Conservation (phyloP, 2,113 vertebrate genomes). For the Chinchilla lanigera region DNA sequence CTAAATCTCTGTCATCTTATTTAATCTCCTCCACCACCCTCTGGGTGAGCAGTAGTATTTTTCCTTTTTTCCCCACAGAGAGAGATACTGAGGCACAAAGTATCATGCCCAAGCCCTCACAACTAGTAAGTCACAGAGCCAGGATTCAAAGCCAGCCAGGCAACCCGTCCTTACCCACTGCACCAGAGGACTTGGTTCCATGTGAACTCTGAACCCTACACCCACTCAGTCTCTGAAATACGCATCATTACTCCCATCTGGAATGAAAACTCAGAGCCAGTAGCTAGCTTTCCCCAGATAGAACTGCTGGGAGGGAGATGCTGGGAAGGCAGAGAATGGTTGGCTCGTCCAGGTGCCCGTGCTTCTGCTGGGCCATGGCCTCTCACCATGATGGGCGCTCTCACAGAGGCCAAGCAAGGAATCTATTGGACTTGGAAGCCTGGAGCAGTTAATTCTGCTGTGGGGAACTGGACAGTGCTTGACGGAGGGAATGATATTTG, state of each 20-base stretch:
- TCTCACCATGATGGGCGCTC: background rate
- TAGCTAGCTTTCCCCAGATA: conserved; percentile 45
- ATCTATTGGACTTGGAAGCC: background rate
- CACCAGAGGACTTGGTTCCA: background rate
- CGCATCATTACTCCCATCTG: background rate
- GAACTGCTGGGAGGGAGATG: background rate
- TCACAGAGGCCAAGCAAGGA: background rate
- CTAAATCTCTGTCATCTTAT: background rate
- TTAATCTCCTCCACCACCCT: background rate
- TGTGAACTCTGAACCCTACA: background rate
- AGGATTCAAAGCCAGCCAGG: background rate
- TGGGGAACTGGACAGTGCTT: background rate
- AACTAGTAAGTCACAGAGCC: background rate
- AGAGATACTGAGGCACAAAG: conserved; percentile 7
- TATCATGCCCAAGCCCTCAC: background rate
- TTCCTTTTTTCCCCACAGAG: background rate
- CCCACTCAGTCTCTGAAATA: background rate
- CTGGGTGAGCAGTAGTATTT: background rate
- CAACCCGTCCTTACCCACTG: background rate
- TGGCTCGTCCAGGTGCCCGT: background rate
- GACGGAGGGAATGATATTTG: conserved; percentile 47
- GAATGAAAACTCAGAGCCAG: background rate
- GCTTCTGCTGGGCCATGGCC: background rate
- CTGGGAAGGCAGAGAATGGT: background rate
- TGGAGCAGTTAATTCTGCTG: conserved; percentile 55